Evolutionary conservation across 2,113 vertebrate species (phyloP), one percentile per base, ranked within the genome.

Genomic region (Nesospiza acunhae): DNA sequence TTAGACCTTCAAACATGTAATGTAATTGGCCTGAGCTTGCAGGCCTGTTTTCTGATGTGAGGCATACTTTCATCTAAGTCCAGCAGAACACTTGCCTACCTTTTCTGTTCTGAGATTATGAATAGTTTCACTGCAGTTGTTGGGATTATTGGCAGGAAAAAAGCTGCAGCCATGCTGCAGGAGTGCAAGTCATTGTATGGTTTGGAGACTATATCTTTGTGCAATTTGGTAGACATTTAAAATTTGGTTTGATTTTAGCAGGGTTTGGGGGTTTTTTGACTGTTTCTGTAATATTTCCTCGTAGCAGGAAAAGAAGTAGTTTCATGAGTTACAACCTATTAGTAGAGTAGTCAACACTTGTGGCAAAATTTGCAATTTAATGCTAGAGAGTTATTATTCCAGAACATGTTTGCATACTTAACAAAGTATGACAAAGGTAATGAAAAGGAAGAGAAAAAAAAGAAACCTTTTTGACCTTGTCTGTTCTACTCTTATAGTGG

Each of bases 251-350:
- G 24, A 74, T 13, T 79, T 84, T 75, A 67, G 24, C 33, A 64
- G 17, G 7, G 3, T 27, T 73, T 68, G 16, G 14, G 3, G 0
- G 0, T 5, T 78, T 84, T 60, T 35, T 7, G 1, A 22, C 16
- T 53, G 4, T 46, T 85, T 87, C 35, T 4, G 1, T 80, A 80
- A 15, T 49, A 60, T 33, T 17, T 79, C 4, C 18, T 63, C 82
- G 39, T 50, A 72, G 35, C 46, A 86, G 70, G 28, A 77, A 66
- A 86, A 85, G 6, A 39, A 74, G 19, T 35, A 68, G 9, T 82
- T 95, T 79, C 4, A 49, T 49, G 16, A 75, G 7, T 75, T 90
- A n/a, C 20, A 79, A 28, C 6, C 10, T 67, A 39, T 77, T 77
- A 92, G 52, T 55, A 91, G 15, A 31, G 12, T 16, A 49, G 44